A percentile compares a stretch with the other conserved stretches of the same genome.
phyloP scores from a whole-genome alignment of 2,113 vertebrate species.

The Nycticebus coucang region DNA sequence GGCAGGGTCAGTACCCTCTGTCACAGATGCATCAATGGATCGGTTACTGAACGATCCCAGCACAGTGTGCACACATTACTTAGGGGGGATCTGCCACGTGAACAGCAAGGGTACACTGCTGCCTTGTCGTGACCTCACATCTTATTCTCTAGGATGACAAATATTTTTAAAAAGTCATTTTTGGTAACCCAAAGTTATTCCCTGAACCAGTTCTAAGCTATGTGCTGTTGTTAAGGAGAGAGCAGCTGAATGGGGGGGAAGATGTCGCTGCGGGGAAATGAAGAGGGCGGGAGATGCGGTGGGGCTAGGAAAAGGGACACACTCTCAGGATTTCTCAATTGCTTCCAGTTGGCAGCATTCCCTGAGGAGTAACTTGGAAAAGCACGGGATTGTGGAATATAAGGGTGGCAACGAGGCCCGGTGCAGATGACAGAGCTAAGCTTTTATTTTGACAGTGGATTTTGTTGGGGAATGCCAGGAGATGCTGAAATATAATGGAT shows the following conservation, averaged over 20 bases:
- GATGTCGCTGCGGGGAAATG: neutral
- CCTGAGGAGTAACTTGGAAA: conserved; percentile 77
- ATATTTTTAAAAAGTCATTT: neutral
- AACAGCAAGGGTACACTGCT: neutral
- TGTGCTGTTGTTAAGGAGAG: neutral
- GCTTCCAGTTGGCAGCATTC: conserved; percentile 79
- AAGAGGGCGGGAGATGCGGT: neutral
- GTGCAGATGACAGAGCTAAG: conserved; percentile 79
- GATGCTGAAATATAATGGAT: conserved; percentile 72
- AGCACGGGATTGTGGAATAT: conserved; percentile 77
- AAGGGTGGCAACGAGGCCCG: conserved; percentile 76
- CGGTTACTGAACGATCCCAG: neutral
- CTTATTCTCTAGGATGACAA: neutral
- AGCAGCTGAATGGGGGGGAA: neutral
- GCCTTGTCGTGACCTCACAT: neutral
- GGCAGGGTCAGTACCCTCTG: neutral
- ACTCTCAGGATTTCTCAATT: conserved; percentile 73
- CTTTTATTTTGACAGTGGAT: conserved; percentile 72
- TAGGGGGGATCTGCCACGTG: accelerated
- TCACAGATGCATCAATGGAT: neutral
- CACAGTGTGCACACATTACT: neutral
- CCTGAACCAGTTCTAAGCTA: neutral
- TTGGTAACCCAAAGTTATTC: neutral
- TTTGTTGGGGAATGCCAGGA: conserved; percentile 74
- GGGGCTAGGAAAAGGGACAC: conserved; percentile 42